Percentiles rank a stretch among this genome's conserved stretches.
phyloP scores from a whole-genome alignment of 2,113 vertebrate species.

The Numida meleagris region DNA sequence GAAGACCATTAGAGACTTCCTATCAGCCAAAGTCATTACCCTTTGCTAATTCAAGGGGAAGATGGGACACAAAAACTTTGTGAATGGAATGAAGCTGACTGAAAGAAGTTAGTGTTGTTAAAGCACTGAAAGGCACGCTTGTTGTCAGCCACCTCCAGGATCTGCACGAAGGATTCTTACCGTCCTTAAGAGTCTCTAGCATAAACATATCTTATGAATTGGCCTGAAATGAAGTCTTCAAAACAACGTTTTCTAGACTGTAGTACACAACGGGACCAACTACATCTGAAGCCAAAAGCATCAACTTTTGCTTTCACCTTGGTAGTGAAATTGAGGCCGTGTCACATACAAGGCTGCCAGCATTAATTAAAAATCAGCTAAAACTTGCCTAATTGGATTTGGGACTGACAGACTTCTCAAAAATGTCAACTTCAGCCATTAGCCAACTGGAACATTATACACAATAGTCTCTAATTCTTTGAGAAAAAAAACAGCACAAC shows the following conservation, averaged over 20 bases:
- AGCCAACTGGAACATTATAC: background rate
- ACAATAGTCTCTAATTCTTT: background rate
- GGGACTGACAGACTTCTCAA: background rate
- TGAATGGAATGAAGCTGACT: background rate
- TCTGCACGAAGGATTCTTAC: background rate
- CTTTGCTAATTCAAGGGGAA: background rate
- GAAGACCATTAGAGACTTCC: background rate
- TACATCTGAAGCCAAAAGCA: background rate
- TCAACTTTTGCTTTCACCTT: background rate
- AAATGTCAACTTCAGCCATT: background rate
- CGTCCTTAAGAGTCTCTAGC: background rate
- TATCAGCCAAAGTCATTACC: background rate
- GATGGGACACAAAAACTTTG: background rate
- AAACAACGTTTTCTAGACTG: background rate
- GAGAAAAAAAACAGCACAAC: background rate
- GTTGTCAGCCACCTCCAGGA: background rate
- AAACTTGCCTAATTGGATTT: background rate
- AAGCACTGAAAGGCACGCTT: fast-evolving
- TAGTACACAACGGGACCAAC: background rate
- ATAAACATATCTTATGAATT: background rate
- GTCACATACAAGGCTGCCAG: background rate
- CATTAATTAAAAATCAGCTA: background rate
- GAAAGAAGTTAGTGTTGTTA: background rate
- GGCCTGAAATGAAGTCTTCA: background rate
- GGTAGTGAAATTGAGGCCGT: background rate